Evolutionary conservation across 2,113 vertebrate species (phyloP).

Genomic region (Oryzias melastigma): DNA sequence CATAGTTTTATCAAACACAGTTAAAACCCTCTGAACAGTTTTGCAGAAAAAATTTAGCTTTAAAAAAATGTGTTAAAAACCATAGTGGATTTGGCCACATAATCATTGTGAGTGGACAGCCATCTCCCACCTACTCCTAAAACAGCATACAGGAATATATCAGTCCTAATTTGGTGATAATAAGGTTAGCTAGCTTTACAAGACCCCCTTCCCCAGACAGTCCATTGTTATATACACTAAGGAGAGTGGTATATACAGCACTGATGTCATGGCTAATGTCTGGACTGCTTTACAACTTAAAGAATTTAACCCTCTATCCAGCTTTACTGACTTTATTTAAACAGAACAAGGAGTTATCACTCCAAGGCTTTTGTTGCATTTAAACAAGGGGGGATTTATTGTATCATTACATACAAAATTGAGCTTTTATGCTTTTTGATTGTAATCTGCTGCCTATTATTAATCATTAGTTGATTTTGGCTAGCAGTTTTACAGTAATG

Average conservation of each 20-base stretch:
- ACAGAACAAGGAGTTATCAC: slow-evolving; percentile 48
- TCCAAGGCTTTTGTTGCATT: slow-evolving; percentile 24
- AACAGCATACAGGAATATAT: slow-evolving; percentile 41
- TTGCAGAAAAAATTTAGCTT: slow-evolving; percentile 20
- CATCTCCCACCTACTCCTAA: slow-evolving; percentile 31
- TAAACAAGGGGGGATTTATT: slow-evolving; percentile 47
- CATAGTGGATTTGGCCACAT: slow-evolving; percentile 2
- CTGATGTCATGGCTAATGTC: slow-evolving; percentile 62
- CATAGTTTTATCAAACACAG: slow-evolving; percentile 44
- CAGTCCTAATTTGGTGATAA: slow-evolving; percentile 74
- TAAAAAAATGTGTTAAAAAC: slow-evolving; percentile 40
- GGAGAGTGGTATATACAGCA: slow-evolving; percentile 35
- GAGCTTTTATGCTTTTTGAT: slow-evolving; percentile 7
- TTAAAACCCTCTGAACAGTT: slow-evolving; percentile 37
- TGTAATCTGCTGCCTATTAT: slow-evolving; percentile 1
- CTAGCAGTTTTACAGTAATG: not conserved
- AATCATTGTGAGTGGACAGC: slow-evolving; percentile 26
- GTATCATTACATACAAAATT: slow-evolving; percentile 25
- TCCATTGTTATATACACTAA: slow-evolving; percentile 60
- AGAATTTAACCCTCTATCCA: slow-evolving; percentile 9
- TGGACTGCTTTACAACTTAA: slow-evolving; percentile 59
- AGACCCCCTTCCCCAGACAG: slow-evolving; percentile 42
- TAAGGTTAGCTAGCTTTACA: slow-evolving; percentile 47
- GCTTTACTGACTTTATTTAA: slow-evolving; percentile 46
- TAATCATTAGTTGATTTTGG: slow-evolving; percentile 4